These are phyloP conservation scores for Drosophila fuyamai DNA, from an alignment of 1,140 invertebrate genomes.

Conservation along the genomic window DNA sequence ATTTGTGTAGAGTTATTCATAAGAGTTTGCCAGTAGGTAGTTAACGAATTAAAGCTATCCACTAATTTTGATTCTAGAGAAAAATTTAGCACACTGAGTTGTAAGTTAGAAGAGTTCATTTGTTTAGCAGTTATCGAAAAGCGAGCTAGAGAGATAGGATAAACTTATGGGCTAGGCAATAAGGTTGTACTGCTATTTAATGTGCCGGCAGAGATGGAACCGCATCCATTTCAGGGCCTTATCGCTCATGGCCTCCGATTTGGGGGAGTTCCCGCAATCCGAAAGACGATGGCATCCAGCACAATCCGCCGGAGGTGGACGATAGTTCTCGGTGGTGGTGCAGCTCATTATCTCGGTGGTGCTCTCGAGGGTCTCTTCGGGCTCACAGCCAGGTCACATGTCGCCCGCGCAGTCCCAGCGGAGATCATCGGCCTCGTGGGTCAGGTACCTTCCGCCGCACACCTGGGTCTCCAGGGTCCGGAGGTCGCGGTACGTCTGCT, in stretches of 20 bases:
- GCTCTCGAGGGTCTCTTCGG: constrained; percentile 8
- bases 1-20: constrained; percentile 51
- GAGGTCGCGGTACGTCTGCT: constrained; percentile 97
- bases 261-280: constrained; percentile 56
- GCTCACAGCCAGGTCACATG: constrained; percentile 75
- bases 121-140: constrained; percentile 25
- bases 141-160: constrained; percentile 30
- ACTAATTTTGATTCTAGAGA: constrained; percentile 76
- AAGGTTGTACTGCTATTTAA: constrained; percentile 65
- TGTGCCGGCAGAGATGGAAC: constrained; percentile 80
- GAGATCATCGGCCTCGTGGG: constrained; percentile 97
- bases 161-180: constrained; percentile 41
- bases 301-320: constrained; percentile 56
- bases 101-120: constrained; percentile 16
- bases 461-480: constrained; percentile 94
- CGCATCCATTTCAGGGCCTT: constrained; percentile 84
- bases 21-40: constrained; percentile 58
- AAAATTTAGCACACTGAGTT: constrained; percentile 72
- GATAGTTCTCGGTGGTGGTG: constrained; percentile 49
- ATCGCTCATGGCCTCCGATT: constrained; percentile 80
- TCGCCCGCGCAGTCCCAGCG: constrained; percentile 90
- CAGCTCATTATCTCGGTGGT: constrained; percentile 14
- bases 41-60: constrained; percentile 57
- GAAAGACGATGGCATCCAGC: constrained; percentile 72
- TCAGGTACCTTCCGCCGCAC: constrained; percentile 93